Base-by-base conservation (phyloP, 64 coral and sea anemone genomes). In the Hydrozoanthus tunicans region DNA sequence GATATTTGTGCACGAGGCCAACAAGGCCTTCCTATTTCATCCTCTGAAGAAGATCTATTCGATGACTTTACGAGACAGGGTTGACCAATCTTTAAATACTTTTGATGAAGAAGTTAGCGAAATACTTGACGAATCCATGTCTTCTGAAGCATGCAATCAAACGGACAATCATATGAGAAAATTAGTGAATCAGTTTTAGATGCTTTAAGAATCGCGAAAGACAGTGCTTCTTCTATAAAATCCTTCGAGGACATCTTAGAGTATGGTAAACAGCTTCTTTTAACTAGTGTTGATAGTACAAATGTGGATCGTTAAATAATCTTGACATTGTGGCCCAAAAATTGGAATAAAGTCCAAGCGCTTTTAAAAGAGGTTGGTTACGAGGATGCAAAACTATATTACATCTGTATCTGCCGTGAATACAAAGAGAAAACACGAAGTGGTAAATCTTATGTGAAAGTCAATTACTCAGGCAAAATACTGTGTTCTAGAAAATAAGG, bases 181-280 rank as follows among this genome's bases (percentile, higher is more conserved):
- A 59, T 71, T 89, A 14, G 32, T 95, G 77, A 79, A 92, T 20
- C 90, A 23, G 94, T 92, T 6, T 77, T 95, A 54, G 81, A 95
- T 78, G 94, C 94, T 55, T 78, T 92, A 20, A 92, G 27, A 73
- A 95, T 95, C 54, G 82, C 51, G 77, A 15, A 92, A 11, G 59
- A 95, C 43, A 86, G 82, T 82, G 83, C 90, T 69, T 55, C 61
- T 9, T 95, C 90, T 15, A 17, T 79, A 9, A 68, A 61, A 59
- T 91, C 90, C 7, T 92, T 95, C 92, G 93, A 89, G 58, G 81
- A 95, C 1, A 86, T 86, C 76, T 86, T 93, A 68, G 64, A 90
- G 32, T 96, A 90, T 91, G 91, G 91, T 12, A 93, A 95, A 89
- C 81, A 27, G 43, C 53, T 94, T 62, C 79, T 94, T 59, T 77